Evolutionary conservation across 2,113 vertebrate genomes (phyloP).

Genomic region (Chaetops frenatus): DNA sequence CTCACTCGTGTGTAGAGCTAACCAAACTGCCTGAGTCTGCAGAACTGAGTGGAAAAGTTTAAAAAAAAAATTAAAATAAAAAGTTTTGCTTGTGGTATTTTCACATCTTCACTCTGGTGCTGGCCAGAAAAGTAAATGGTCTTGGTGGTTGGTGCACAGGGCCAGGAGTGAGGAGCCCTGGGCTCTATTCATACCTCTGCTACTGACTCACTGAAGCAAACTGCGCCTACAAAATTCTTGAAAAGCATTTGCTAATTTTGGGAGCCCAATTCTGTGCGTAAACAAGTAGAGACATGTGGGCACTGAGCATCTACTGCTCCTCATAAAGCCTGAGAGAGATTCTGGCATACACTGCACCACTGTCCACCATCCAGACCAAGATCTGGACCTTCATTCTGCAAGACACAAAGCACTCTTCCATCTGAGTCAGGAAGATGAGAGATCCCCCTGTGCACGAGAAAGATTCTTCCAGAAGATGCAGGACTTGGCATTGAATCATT

Average conservation of each 20-base stretch:
- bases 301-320: background rate
- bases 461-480: background rate
- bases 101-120: constrained; percentile 13
- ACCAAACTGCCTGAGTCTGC: constrained; percentile 47
- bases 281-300: background rate
- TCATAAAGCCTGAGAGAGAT: background rate
- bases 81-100: constrained; percentile 39
- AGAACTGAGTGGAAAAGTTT: constrained; percentile 12
- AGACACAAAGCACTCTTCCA: background rate
- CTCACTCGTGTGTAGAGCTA: background rate
- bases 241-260: constrained; percentile 1
- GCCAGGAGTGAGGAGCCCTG: constrained; percentile 34
- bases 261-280: background rate
- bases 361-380: background rate
- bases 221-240: constrained; percentile 36
- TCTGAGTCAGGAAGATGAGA: background rate
- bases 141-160: background rate
- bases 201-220: constrained; percentile 30
- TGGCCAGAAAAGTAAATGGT: constrained; percentile 7
- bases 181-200: constrained; percentile 14
- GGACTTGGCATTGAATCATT: background rate
- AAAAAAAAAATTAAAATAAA: background rate
- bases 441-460: background rate
- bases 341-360: background rate
- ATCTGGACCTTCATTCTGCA: background rate